phyloP scores from a whole-genome alignment of 2,888 invertebrate species.

The Spialia ferax region DNA sequence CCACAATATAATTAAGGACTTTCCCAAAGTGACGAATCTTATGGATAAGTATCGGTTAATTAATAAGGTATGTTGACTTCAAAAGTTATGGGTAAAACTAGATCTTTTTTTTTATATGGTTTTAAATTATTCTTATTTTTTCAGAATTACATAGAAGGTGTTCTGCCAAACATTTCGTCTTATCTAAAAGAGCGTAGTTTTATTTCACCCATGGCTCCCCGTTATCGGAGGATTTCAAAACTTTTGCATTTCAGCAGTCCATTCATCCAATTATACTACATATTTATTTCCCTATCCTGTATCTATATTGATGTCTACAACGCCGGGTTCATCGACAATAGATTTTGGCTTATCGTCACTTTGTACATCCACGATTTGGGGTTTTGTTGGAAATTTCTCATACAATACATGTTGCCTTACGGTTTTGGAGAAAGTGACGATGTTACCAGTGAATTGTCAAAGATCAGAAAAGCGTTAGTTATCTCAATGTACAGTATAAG shows the following conservation, averaged over 20 bases:
- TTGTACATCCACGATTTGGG: constrained; percentile 65
- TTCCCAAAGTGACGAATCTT: constrained; percentile 56
- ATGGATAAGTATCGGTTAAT: constrained; percentile 52
- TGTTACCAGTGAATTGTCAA: constrained; percentile 49
- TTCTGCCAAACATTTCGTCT: constrained; percentile 38
- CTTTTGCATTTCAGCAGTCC: constrained; percentile 49
- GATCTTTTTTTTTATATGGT: no score
- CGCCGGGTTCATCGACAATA: constrained; percentile 68
- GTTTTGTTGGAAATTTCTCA: constrained; percentile 64
- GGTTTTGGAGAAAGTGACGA: constrained; percentile 49
- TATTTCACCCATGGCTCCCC: neutral
- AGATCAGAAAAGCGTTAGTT: constrained; percentile 56
- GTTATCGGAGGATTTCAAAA: constrained; percentile 8
- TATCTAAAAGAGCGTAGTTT: constrained; percentile 41
- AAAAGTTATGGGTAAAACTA: neutral
- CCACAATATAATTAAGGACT: constrained; percentile 65
- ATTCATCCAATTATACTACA: constrained; percentile 59
- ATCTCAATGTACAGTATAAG: neutral
- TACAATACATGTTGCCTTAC: constrained; percentile 57
- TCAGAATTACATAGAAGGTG: constrained; percentile 62
- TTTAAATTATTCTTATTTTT: constrained; percentile 25
- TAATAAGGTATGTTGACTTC: constrained; percentile 48
- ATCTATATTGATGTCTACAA: constrained; percentile 68
- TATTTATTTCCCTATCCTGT: constrained; percentile 60
- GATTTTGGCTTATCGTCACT: constrained; percentile 50